Conservation (phyloP, 2,113 vertebrate species). For the Verasper variegatus region DNA sequence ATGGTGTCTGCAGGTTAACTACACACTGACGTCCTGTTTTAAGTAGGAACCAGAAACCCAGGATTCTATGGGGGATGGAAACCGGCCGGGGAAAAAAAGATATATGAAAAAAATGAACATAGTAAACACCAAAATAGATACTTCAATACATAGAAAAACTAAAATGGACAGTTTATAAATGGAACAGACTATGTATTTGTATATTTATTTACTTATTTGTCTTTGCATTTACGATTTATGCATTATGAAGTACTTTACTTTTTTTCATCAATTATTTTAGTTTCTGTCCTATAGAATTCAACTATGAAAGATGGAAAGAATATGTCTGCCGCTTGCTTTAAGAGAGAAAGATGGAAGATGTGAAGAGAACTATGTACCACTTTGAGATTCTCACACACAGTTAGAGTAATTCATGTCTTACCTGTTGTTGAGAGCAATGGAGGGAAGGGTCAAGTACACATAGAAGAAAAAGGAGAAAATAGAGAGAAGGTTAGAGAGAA, state of each 20-base stretch:
- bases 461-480: neutral
- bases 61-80: no score
- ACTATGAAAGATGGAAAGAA: neutral
- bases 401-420: conserved; percentile 20
- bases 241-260: no score
- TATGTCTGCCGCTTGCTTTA: neutral
- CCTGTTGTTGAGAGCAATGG: conserved; percentile 10
- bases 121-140: no score
- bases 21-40: neutral
- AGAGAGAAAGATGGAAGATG: neutral
- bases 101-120: no score
- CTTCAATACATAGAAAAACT: no score
- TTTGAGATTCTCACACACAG: neutral
- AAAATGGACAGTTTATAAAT: no score
- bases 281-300: neutral
- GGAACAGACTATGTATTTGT: no score
- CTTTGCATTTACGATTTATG: no score
- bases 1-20: neutral
- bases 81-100: no score
- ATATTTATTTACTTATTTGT: no score
- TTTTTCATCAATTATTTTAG: no score
- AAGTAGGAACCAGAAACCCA: neutral
- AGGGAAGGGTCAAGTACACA: neutral
- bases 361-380: neutral
- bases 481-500: conserved; percentile 18